Base-by-base conservation (phyloP, 2,797 vertebrate species). In the Anas flavirostris region DNA sequence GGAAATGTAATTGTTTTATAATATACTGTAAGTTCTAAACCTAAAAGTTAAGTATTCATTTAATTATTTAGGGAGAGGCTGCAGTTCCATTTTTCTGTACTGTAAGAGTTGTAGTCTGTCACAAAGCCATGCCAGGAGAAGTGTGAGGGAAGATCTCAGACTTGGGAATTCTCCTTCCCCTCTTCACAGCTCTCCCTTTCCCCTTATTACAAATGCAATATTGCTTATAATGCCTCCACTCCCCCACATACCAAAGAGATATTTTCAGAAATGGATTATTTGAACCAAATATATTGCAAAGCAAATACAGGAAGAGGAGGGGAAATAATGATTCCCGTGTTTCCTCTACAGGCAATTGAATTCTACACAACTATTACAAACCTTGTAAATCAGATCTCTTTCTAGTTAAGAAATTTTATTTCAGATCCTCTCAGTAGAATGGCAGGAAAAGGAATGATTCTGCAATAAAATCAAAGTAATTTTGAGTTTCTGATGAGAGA, bases 1-100 rank as follows among this genome's bases (percentile, higher is more conserved):
- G 25, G 62, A 80, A 91, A 87, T 23, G 29, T 94, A 94, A 93
- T 89, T 87, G 81, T 82, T 95, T 85, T 90, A 72, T 84, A 94
- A 91, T 77, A 91, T 44, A 87, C n/a, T 74, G 41, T 77, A 91
- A 77, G 28, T 86, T 94, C 85, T 82, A 81, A 91, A 88, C 66
- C 58, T 88, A 39, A 52, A 89, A 73, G 70, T 90, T 94, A 91
- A 91, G 62, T 69, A 93, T 93, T 86, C 80, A 89, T 92, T 95
- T 86, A 85, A 88, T 89, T 84, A 80, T 87, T 79, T 81, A 90
- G 50, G 64, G 70, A 91, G 33, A 91, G n/a, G n/a, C 31, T 88
- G 46, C 18, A 48, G 31, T 87, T 87, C 52, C 82, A 33, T 58
- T 73, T 52, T 41, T 77, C 62, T 86, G 56, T 37, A 26, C 50